A percentile compares a stretch with the other conserved stretches of the same genome.
phyloP scores from a whole-genome alignment of 2,113 vertebrate species.

The Heloderma charlesbogerti region DNA sequence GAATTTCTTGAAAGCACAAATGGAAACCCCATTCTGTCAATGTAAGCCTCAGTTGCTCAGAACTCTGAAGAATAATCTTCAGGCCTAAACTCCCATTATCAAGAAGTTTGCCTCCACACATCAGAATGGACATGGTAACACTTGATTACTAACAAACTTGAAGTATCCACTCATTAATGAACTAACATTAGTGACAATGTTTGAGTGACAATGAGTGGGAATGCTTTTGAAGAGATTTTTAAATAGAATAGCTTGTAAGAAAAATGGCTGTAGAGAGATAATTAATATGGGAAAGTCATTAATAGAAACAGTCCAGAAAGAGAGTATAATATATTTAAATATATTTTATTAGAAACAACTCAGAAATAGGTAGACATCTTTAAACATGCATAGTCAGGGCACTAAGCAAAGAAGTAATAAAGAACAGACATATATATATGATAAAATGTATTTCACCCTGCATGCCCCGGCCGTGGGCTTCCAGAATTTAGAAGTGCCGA shows the following conservation, averaged over 20 bases:
- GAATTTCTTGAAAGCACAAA: background rate
- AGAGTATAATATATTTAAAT: background rate
- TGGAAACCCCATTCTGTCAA: background rate
- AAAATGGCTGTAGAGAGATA: background rate
- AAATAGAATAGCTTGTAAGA: background rate
- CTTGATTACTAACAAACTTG: background rate
- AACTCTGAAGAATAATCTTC: conserved; percentile 8
- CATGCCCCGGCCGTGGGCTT: too few species aligned
- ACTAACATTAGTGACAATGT: background rate
- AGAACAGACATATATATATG: background rate
- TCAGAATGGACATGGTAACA: background rate
- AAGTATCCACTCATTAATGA: background rate
- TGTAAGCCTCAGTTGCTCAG: background rate
- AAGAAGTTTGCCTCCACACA: background rate
- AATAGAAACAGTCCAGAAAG: background rate
- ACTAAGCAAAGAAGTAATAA: background rate
- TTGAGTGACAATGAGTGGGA: background rate
- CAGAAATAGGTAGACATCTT: background rate
- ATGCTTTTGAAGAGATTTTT: background rate
- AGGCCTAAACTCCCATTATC: background rate
- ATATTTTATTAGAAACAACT: background rate
- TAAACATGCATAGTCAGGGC: background rate
- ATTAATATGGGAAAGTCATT: background rate
- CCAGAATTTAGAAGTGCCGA: too few species aligned
- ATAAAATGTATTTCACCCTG: background rate